A percentile compares a stretch with the other conserved stretches of the same genome.
Conservation (phyloP, 1,140 invertebrate species). For the Plodia interpunctella region DNA sequence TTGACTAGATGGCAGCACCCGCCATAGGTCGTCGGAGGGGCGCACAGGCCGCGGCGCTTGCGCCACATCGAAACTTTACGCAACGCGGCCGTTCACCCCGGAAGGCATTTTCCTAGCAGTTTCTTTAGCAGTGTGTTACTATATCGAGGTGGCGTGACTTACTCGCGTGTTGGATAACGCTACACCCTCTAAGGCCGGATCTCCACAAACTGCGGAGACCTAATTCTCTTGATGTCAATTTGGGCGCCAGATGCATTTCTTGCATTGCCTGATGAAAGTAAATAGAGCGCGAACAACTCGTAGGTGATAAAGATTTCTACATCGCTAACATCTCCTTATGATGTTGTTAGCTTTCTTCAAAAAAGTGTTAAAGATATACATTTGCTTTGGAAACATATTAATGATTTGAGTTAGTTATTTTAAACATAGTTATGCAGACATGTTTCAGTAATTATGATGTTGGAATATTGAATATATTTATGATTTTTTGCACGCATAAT, state of each 20-base stretch:
- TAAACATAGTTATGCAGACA: too few species aligned
- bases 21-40: slow-evolving; percentile 23
- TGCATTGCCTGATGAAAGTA: not conserved
- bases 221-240: slow-evolving; percentile 40
- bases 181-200: slow-evolving; percentile 43
- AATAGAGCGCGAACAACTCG: not conserved
- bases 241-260: slow-evolving; percentile 27
- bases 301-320: not conserved
- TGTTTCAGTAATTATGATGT: too few species aligned
- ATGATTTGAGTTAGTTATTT: too few species aligned
- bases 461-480: too few species aligned
- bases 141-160: slow-evolving; percentile 62
- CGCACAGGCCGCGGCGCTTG: slow-evolving; percentile 40
- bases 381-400: too few species aligned
- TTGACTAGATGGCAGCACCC: not conserved
- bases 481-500: not conserved
- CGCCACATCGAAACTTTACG: slow-evolving; percentile 63
- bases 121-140: slow-evolving; percentile 71
- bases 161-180: slow-evolving; percentile 49
- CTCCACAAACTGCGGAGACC: slow-evolving; percentile 37
- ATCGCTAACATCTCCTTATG: not conserved
- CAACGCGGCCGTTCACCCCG: slow-evolving; percentile 72
- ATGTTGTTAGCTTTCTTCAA: not conserved
- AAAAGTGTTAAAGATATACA: too few species aligned
- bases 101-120: slow-evolving; percentile 72